phyloP scores from a whole-genome alignment of 2,888 invertebrate genomes.

The Pherbina coryleti region DNA sequence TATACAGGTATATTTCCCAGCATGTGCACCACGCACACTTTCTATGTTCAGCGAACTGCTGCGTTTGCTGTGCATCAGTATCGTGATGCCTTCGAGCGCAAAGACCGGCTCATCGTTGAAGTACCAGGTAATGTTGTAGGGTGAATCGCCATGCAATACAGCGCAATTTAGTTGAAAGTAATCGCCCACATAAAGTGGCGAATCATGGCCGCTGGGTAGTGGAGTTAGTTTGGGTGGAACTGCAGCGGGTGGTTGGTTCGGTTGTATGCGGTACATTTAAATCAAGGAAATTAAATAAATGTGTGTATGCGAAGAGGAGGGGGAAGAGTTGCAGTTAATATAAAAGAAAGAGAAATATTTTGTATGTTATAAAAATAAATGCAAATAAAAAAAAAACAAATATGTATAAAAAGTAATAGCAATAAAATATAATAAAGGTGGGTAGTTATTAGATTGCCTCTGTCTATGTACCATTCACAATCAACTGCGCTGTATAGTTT shows the following conservation, averaged over 20 bases:
- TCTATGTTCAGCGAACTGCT: slow-evolving; percentile 76
- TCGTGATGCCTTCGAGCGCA: slow-evolving; percentile 58
- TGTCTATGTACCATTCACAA: slow-evolving; percentile 76
- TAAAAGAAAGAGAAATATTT: slow-evolving; percentile 36
- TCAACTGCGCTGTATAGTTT: slow-evolving; percentile 76
- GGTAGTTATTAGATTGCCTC: not conserved
- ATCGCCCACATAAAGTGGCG: slow-evolving; percentile 75
- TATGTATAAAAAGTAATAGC: not conserved
- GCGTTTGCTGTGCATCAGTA: slow-evolving; percentile 72
- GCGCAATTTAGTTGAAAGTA: slow-evolving; percentile 76
- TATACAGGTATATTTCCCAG: slow-evolving; percentile 81
- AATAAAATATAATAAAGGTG: not conserved
- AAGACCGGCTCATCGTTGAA: slow-evolving; percentile 71
- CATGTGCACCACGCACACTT: slow-evolving; percentile 75
- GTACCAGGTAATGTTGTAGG: slow-evolving; percentile 83
- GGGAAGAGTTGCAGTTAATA: slow-evolving; percentile 37
- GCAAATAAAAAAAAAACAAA: slow-evolving; percentile 20
- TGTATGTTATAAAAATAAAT: slow-evolving; percentile 1
- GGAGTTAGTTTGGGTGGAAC: slow-evolving; percentile 77
- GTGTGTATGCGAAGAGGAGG: slow-evolving; percentile 8
- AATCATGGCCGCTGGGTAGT: slow-evolving; percentile 73
- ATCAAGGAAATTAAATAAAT: slow-evolving; percentile 4
- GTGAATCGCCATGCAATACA: slow-evolving; percentile 83
- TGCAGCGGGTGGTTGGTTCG: slow-evolving; percentile 72
- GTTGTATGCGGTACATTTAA: slow-evolving; percentile 46